Base-by-base conservation (phyloP, 2,797 vertebrate species). In the Scolopax bukidnonensis region DNA sequence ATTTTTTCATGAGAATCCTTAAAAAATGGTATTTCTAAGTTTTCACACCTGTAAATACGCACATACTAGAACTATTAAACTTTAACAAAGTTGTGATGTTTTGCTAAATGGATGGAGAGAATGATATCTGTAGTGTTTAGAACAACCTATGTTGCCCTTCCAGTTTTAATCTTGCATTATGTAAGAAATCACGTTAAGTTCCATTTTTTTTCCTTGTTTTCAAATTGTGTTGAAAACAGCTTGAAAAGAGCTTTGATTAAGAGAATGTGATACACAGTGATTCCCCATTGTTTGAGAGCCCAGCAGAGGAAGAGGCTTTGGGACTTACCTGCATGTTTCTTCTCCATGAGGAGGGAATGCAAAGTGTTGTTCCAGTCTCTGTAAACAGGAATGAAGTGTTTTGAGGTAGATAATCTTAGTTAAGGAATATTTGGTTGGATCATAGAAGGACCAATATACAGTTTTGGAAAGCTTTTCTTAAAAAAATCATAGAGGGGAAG, bases 371-470 rank as follows among this genome's bases (percentile, higher is more conserved):
- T 53, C 50, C 6, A 1, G 24, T 65, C n/a, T 73, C 60, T 67
- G 20, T 23, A 51, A 76, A 43, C 24, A 54, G 88, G 51, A 74
- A 47, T 45, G 10, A 51, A 45, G 30, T 25, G 47, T 25, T 59
- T 12, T 56, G 65, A 60, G 43, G 17, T 2, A 60, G 16, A 17
- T 16, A 4, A 51, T 54, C 65, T 53, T 36, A 38, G 12, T 32
- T 64, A 7, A 30, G 53, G 21, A 40, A 21, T 38, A 13, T 92
- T 57, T 82, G 28, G 2, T 4, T 57, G 43, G 28, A 10, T 20
- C 23, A 4, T 1, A 6, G 77, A 33, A 71, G 41, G 33, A 43
- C 14, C 15, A 50, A 1, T 0, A 0, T 9, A 9, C 3, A 6
- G 10, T 57, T 86, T 70, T 57, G 25, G 24, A 7, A 27, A 59